These are phyloP conservation scores for Harpalus rufipes DNA, from an alignment of 2,888 invertebrate genomes.

Conservation along the genomic window DNA sequence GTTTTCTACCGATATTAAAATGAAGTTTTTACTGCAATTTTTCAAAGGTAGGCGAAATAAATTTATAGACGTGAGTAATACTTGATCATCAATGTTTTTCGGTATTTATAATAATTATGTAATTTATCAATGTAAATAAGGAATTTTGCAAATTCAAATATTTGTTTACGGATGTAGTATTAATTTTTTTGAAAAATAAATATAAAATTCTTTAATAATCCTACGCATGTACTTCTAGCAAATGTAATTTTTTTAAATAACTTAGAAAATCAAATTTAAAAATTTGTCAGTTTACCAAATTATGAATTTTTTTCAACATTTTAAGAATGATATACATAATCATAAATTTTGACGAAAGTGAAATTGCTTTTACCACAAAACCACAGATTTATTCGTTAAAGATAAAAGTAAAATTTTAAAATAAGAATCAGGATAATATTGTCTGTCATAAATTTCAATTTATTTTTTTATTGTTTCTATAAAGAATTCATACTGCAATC, in stretches of 20 bases:
- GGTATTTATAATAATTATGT: background rate
- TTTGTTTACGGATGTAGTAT: too few relatives aligned
- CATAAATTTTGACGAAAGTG: too few relatives aligned
- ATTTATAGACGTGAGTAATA: background rate
- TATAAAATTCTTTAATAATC: too few relatives aligned
- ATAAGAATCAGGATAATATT: background rate
- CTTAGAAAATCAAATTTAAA: too few relatives aligned
- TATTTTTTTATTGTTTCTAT: background rate
- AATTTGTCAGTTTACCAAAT: too few relatives aligned
- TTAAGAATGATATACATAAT: too few relatives aligned
- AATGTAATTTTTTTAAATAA: too few relatives aligned
- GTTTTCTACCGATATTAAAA: background rate
- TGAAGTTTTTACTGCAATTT: background rate
- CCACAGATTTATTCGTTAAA: background rate
- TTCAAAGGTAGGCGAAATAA: background rate
- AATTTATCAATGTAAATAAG: background rate
- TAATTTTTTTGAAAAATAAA: too few relatives aligned
- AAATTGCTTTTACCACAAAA: too few relatives aligned
- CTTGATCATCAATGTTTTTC: background rate
- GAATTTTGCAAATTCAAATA: background rate
- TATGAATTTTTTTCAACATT: too few relatives aligned
- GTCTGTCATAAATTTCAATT: background rate
- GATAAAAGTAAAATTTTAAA: background rate
- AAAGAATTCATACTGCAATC: background rate
- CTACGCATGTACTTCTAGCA: too few relatives aligned